phyloP scores from a whole-genome alignment of 2,888 invertebrate species.

The Bimastos eiseni region DNA sequence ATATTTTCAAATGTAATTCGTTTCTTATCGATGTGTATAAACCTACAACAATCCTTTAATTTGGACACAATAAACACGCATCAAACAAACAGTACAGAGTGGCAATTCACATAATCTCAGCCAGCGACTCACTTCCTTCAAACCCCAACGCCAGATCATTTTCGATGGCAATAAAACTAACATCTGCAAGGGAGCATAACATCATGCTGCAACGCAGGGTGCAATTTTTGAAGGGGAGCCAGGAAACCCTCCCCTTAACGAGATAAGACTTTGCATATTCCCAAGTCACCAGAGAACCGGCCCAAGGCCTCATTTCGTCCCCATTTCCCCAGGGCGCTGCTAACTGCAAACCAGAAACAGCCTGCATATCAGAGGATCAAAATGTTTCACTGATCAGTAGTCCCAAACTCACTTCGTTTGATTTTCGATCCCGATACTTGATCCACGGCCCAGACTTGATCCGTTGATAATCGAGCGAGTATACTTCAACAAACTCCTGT shows the following conservation, averaged over 20 bases:
- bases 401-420: constrained; percentile 39
- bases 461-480: constrained; percentile 67
- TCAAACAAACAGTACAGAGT: not conserved
- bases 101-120: not conserved
- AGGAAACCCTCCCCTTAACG: not conserved
- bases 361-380: not conserved
- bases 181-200: not conserved
- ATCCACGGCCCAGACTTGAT: constrained; percentile 42
- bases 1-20: not conserved
- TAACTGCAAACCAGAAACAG: not conserved
- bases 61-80: not conserved
- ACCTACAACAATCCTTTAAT: not conserved
- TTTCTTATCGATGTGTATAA: not conserved
- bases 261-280: not conserved
- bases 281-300: not conserved
- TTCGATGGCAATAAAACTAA: not conserved
- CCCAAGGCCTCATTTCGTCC: not conserved
- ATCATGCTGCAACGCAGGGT: not conserved
- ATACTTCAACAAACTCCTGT: constrained; percentile 81
- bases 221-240: not conserved
- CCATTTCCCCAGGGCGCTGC: not conserved
- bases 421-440: constrained; percentile 38
- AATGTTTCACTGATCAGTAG: constrained; percentile 13
- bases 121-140: not conserved
- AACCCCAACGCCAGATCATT: not conserved